Evolutionary conservation across 1,140 invertebrate genomes (phyloP), one percentile per base, ranked within the genome.

Genomic region (Drosophila seguyi): DNA sequence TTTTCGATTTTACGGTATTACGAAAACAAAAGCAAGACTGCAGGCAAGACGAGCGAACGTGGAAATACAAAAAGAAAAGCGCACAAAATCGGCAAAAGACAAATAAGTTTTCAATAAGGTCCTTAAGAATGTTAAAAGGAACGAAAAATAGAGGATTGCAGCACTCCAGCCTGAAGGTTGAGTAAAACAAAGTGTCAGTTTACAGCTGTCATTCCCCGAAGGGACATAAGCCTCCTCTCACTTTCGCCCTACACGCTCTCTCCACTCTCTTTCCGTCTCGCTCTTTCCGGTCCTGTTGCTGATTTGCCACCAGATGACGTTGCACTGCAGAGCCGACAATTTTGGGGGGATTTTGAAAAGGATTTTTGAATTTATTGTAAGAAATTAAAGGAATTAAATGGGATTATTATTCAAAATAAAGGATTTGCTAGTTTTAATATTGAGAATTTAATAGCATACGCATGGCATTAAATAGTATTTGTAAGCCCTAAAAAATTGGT

Each of bases 21-120:
- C 58, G 60, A 60, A 67, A 80, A 62, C 57, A 71, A 57, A 78
- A 62, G 48, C 48, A 39, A 38, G 34, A n/a, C 39, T 59, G 62
- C 62, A 39, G 52, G 34, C 62, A 34, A 45, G 47, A 2, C 25
- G 4, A 4, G 16, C 44, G 22, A 31, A 50, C 10, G 22, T 27
- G 52, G 3, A 55, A 53, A 22, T 53, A 22, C 8, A 16, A 22
- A 53, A 53, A 13, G 18, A 31, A 44, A 52, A 57, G 45, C 18
- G 47, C 10, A n/a, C 59, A 72, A 57, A 55, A 42, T 34, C 48
- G 59, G 36, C 36, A 25, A 53, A 67, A 75, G 38, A 39, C 59
- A 87, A 83, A 82, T 72, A 81, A 79, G 75, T 82, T 86, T 86
- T 75, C 79, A 87, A 87, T 82, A 87, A 87, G 75, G 73, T 48